A percentile compares a stretch with the other conserved stretches of the same genome.
phyloP scores from a whole-genome alignment of 2,888 invertebrate species.

The Drosophila antonietae region DNA sequence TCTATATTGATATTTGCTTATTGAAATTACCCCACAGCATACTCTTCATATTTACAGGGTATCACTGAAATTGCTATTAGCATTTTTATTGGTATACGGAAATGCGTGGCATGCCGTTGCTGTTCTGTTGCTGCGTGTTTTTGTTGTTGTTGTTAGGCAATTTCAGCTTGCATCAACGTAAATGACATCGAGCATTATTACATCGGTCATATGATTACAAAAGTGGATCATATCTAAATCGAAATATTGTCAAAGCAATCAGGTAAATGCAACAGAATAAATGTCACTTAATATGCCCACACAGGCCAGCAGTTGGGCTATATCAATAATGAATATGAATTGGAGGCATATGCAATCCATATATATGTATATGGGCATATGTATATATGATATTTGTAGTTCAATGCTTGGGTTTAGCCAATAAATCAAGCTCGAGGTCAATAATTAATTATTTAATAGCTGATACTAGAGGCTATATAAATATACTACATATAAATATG shows the following conservation, averaged over 20 bases:
- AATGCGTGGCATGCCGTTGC: slow-evolving; percentile 22
- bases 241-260: slow-evolving; percentile 48
- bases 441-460: slow-evolving; percentile 65
- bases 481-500: background rate
- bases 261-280: slow-evolving; percentile 39
- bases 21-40: too few relatives aligned
- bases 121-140: background rate
- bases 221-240: slow-evolving; percentile 36
- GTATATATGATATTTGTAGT: slow-evolving; percentile 3
- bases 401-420: slow-evolving; percentile 48
- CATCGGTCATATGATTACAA: slow-evolving; percentile 7
- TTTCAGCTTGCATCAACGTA: background rate
- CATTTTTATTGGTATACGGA: slow-evolving; percentile 23
- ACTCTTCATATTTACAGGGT: background rate
- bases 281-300: slow-evolving; percentile 12
- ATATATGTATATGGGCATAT: background rate
- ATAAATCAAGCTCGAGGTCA: slow-evolving; percentile 71
- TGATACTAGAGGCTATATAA: slow-evolving; percentile 25
- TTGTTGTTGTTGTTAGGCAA: background rate
- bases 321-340: slow-evolving; percentile 41
- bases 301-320: background rate
- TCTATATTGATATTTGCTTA: too few relatives aligned
- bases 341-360: slow-evolving; percentile 35
- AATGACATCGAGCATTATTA: slow-evolving; percentile 11
- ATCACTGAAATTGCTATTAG: slow-evolving; percentile 18